A percentile compares a stretch with the other conserved stretches of the same genome.
Conservation (phyloP, 2,888 invertebrate genomes). For the Galeruca laticollis region DNA sequence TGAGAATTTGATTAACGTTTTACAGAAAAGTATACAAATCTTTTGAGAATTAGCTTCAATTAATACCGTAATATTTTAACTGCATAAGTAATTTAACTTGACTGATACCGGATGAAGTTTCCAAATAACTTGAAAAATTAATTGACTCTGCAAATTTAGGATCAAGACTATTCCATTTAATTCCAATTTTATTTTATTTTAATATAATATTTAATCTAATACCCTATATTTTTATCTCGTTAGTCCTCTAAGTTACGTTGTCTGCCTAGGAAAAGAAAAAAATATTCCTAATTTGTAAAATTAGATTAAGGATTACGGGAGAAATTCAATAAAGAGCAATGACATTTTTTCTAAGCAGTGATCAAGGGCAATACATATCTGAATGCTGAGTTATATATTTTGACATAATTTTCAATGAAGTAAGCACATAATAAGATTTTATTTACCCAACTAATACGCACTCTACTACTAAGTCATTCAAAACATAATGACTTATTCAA, state of each 20-base stretch:
- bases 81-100: background rate
- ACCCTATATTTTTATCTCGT: background rate
- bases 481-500: too few relatives aligned
- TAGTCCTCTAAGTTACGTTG: background rate
- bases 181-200: background rate
- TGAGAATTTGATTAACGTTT: background rate
- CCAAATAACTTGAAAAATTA: background rate
- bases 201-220: background rate
- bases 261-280: background rate
- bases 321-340: too few relatives aligned
- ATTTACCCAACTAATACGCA: too few relatives aligned
- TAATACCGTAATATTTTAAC: constrained; percentile 1
- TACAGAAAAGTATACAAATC: background rate
- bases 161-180: background rate
- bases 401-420: too few relatives aligned
- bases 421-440: too few relatives aligned
- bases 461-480: too few relatives aligned
- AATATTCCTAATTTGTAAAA: too few relatives aligned
- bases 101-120: background rate
- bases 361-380: too few relatives aligned
- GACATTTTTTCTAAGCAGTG: too few relatives aligned
- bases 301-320: too few relatives aligned
- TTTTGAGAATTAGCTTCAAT: background rate
- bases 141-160: background rate
- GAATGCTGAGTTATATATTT: too few relatives aligned